phyloP scores from a whole-genome alignment of 2,113 vertebrate species.

The Ranitomeya imitator region DNA sequence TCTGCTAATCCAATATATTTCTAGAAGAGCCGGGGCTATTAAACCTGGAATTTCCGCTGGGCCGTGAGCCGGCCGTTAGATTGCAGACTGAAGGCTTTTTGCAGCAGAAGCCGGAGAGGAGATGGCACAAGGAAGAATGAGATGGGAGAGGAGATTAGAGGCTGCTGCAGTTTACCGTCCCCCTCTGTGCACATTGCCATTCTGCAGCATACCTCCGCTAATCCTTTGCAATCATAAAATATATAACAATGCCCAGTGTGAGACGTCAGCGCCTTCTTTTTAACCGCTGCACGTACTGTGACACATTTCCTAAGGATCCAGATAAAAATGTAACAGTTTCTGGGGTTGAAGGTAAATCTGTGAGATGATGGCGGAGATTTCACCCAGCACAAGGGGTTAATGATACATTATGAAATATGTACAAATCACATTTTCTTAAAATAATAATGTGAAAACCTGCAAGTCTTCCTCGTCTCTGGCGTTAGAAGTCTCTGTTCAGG shows the following conservation, averaged over 20 bases:
- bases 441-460: neutral
- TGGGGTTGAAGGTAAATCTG: neutral
- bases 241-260: constrained; percentile 44
- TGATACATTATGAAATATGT: neutral
- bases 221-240: constrained; percentile 58
- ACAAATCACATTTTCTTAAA: neutral
- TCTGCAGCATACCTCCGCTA: constrained; percentile 50
- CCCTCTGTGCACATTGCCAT: constrained; percentile 52
- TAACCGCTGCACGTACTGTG: constrained; percentile 49
- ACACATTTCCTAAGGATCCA: constrained; percentile 28
- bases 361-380: neutral
- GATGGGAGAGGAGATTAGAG: constrained; percentile 29
- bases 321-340: neutral
- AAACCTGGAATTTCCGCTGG: neutral
- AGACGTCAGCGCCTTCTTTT: constrained; percentile 55
- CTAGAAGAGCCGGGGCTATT: neutral
- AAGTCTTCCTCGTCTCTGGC: no score
- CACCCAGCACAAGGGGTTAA: neutral
- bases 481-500: no score
- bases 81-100: constrained; percentile 50
- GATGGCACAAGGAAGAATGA: constrained; percentile 32
- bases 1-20: constrained; percentile 1
- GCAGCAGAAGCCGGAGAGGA: neutral
- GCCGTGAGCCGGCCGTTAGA: neutral
- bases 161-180: constrained; percentile 24